These are phyloP conservation scores for Pao palembangensis DNA, from an alignment of 2,113 vertebrate species.

Conservation along the genomic window DNA sequence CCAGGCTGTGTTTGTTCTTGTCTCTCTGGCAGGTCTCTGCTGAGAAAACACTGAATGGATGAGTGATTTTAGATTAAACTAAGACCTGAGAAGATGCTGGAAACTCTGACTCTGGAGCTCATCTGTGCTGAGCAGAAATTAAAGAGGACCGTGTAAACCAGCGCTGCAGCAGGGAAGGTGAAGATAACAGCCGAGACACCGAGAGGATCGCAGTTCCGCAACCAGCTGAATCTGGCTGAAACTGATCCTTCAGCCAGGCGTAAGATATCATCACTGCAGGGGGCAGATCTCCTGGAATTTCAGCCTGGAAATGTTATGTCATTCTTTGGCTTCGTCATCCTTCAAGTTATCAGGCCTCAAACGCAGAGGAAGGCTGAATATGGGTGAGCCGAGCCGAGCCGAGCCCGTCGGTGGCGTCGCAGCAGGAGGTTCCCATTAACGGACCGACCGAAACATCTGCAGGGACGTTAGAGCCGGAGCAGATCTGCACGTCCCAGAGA, in stretches of 20 bases:
- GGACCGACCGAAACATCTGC: slow-evolving; percentile 18
- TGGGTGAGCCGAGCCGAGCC: neutral
- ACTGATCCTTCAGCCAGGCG: slow-evolving; percentile 43
- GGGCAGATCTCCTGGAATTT: slow-evolving; percentile 42
- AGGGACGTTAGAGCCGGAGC: slow-evolving; percentile 6
- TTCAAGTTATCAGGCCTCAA: slow-evolving; percentile 17
- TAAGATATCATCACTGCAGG: slow-evolving; percentile 21
- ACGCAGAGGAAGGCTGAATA: neutral
- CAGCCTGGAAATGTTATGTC: slow-evolving; percentile 25
- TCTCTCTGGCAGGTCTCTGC: too few relatives aligned
- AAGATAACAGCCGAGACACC: slow-evolving; percentile 17
- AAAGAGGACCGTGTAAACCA: slow-evolving; percentile 2
- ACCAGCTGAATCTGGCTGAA: slow-evolving; percentile 30
- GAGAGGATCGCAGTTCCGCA: slow-evolving; percentile 24
- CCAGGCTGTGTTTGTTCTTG: too few relatives aligned
- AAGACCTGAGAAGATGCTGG: too few relatives aligned
- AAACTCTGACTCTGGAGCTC: slow-evolving; percentile 1
- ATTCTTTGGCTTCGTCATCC: slow-evolving; percentile 9
- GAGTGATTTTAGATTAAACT: too few relatives aligned
- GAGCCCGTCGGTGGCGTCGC: neutral
- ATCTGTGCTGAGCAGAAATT: slow-evolving; percentile 23
- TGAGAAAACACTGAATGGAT: too few relatives aligned
- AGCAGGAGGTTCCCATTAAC: slow-evolving; percentile 16
- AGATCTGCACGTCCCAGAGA: neutral
- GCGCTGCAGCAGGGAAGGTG: slow-evolving; percentile 13